Evolutionary conservation across 2,113 vertebrate genomes (phyloP).

Genomic region (Pituophis catenifer): DNA sequence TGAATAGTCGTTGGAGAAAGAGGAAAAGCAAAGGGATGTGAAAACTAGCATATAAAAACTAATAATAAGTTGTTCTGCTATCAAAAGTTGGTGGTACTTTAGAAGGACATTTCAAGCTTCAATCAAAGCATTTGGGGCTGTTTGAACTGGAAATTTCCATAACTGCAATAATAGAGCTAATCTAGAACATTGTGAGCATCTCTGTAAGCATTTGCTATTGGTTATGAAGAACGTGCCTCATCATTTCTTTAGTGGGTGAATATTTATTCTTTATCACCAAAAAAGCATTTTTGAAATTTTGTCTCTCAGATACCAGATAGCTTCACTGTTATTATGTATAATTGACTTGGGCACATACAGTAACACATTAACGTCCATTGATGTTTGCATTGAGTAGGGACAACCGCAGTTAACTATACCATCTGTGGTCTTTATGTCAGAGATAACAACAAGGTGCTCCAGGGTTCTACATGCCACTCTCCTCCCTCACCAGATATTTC

Average conservation of each 20-base stretch:
- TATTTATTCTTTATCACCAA: background rate
- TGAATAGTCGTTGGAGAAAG: background rate
- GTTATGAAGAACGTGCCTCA: background rate
- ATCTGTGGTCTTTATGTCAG: background rate
- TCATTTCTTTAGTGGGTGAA: background rate
- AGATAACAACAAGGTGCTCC: background rate
- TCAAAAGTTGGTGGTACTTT: background rate
- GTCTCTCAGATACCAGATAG: background rate
- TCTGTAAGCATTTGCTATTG: background rate
- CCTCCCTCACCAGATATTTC: background rate
- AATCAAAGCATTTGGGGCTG: background rate
- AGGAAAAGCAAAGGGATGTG: background rate
- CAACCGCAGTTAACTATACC: background rate
- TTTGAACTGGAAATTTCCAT: background rate
- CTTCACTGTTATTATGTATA: background rate
- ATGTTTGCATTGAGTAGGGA: background rate
- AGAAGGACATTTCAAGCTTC: background rate
- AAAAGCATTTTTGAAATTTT: background rate
- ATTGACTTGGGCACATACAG: background rate
- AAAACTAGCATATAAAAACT: background rate
- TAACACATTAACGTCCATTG: background rate
- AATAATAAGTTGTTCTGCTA: background rate
- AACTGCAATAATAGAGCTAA: background rate
- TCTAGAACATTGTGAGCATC: background rate
- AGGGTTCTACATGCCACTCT: background rate